A percentile compares a stretch with the other conserved stretches of the same genome.
phyloP scores from a whole-genome alignment of 1,140 invertebrate genomes.

The Drosophila baimaii region DNA sequence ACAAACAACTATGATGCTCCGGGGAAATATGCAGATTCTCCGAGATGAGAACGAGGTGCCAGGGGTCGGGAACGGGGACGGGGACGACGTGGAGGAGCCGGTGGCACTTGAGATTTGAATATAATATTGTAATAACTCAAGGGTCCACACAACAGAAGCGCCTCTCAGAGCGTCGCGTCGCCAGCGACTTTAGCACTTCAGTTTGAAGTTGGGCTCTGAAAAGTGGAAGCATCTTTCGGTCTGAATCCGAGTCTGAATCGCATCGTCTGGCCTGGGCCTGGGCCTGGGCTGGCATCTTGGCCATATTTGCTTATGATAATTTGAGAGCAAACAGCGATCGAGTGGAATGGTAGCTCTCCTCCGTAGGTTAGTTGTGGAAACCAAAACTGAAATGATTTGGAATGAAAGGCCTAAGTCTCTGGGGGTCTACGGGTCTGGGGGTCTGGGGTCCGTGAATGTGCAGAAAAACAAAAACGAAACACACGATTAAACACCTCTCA shows the following conservation, averaged over 20 bases:
- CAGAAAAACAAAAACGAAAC: constrained; percentile 77
- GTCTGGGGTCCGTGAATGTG: constrained; percentile 72
- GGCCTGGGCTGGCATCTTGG: constrained; percentile 40
- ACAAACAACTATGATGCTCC: constrained; percentile 65
- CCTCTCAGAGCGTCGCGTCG: constrained; percentile 81
- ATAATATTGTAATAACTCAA: constrained; percentile 82
- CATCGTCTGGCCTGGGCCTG: constrained; percentile 8
- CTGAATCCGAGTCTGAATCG: constrained; percentile 19
- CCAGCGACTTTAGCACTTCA: constrained; percentile 81
- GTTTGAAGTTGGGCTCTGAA: constrained; percentile 60
- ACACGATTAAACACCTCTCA: constrained; percentile 84
- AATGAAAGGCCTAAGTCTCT: constrained; percentile 48
- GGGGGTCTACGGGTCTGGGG: constrained; percentile 46
- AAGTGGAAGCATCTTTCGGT: constrained; percentile 46
- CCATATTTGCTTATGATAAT: constrained; percentile 83
- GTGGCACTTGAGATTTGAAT: constrained; percentile 78
- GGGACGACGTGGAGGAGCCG: constrained; percentile 38
- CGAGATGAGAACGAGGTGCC: constrained; percentile 14
- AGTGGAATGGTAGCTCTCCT: constrained; percentile 40
- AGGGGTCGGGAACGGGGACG: constrained; percentile 10
- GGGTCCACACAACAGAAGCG: constrained; percentile 82
- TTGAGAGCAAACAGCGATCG: constrained; percentile 80
- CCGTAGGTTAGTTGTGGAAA: constrained; percentile 26
- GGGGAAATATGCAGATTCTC: constrained; percentile 72
- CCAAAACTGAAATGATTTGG: constrained; percentile 8